A percentile compares a stretch with the other conserved stretches of the same genome.
phyloP scores from a whole-genome alignment of 2,113 vertebrate species.

The Amphiprion ocellaris region DNA sequence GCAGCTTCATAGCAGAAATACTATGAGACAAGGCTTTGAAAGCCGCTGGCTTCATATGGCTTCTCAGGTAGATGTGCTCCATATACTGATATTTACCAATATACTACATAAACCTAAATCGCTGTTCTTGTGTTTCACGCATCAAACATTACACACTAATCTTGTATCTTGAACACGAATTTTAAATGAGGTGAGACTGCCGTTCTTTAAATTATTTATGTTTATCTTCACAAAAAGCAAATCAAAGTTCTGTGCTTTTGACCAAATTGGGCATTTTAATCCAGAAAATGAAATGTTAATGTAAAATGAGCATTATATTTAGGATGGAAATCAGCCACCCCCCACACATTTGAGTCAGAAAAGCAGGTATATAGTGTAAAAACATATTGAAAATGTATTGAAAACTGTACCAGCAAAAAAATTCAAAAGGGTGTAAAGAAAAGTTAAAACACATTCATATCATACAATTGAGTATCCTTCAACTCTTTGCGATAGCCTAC shows the following conservation, averaged over 20 bases:
- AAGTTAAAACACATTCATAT: no score
- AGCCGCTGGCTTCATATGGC: constrained; percentile 14
- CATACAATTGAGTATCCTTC: not conserved
- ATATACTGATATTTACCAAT: not conserved
- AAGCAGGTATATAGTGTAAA: not conserved
- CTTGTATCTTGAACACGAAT: not conserved
- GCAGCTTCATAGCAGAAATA: constrained; percentile 72
- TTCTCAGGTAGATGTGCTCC: not conserved
- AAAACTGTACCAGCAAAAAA: not conserved
- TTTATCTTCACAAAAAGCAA: no score
- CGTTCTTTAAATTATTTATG: no score
- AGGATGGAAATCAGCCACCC: not conserved
- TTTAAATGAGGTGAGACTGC: no score
- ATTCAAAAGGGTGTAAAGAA: not conserved
- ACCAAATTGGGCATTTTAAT: not conserved
- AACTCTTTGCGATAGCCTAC: not conserved
- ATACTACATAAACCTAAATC: not conserved
- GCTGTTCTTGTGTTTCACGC: not conserved
- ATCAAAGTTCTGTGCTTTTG: no score
- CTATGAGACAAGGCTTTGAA: constrained; percentile 63
- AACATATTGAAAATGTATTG: not conserved
- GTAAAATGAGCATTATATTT: not conserved
- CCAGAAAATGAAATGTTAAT: not conserved
- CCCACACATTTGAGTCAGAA: not conserved
- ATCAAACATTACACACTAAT: not conserved